Evolutionary conservation across 2,888 invertebrate genomes (phyloP).

Genomic region (Pristionchus mayeri): DNA sequence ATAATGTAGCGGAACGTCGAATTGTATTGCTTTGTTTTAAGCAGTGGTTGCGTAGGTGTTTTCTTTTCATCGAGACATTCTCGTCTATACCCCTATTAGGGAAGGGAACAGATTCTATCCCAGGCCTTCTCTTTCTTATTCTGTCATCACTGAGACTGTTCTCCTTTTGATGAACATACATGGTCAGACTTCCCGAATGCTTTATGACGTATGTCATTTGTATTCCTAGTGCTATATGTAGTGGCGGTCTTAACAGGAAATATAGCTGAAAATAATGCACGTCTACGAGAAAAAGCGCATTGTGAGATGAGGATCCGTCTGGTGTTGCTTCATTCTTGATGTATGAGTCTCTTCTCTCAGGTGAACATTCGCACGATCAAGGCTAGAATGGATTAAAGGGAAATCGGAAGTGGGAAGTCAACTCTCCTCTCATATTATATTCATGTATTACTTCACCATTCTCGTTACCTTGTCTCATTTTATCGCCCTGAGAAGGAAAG

Average conservation of each 20-base stretch:
- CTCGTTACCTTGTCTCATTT: background rate
- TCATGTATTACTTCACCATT: constrained; percentile 2
- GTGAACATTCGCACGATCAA: constrained; percentile 74
- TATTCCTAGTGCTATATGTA: too few relatives aligned
- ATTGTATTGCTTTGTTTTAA: too few relatives aligned
- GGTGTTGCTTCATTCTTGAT: background rate
- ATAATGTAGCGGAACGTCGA: too few relatives aligned
- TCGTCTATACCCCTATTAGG: too few relatives aligned
- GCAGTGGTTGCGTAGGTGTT: too few relatives aligned
- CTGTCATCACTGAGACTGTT: background rate
- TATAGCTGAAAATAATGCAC: background rate
- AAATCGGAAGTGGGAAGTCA: background rate
- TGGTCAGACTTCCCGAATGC: background rate
- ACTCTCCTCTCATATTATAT: constrained; percentile 22
- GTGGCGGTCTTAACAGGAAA: too few relatives aligned
- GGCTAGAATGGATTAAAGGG: constrained; percentile 73
- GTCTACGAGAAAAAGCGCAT: background rate
- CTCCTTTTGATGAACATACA: background rate
- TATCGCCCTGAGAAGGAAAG: background rate
- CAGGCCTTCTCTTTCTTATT: too few relatives aligned
- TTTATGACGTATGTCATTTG: background rate
- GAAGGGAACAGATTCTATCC: too few relatives aligned
- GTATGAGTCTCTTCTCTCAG: constrained; percentile 28
- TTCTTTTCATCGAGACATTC: too few relatives aligned
- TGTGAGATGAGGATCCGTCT: too few relatives aligned